Conservation (phyloP, 2,113 vertebrate genomes). For the Triplophysa siluroides region DNA sequence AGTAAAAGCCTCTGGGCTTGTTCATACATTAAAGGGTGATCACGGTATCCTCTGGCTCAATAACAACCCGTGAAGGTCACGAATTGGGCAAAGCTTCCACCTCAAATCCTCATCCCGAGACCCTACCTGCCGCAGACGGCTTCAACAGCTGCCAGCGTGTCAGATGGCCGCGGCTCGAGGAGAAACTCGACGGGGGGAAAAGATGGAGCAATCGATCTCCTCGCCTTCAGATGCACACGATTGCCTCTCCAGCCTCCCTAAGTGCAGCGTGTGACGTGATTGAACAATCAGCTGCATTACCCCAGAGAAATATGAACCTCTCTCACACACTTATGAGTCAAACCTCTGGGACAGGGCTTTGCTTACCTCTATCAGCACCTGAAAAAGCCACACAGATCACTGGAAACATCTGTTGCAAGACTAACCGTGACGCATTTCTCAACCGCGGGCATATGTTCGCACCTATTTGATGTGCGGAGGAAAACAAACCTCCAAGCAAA, state of each 20-base stretch:
- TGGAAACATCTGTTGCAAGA: conserved; percentile 31
- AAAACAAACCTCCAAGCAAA: not conserved
- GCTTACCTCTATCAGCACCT: conserved; percentile 39
- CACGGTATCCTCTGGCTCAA: conserved; percentile 4
- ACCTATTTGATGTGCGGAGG: conserved; percentile 13
- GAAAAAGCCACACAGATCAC: conserved; percentile 30
- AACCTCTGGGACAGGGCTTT: conserved; percentile 24
- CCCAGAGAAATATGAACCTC: conserved; percentile 62
- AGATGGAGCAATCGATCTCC: conserved; percentile 68
- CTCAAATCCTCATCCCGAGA: conserved; percentile 31
- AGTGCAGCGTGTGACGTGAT: conserved; percentile 64
- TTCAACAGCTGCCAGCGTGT: conserved; percentile 43
- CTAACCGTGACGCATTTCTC: conserved; percentile 62
- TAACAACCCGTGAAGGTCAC: conserved; percentile 49
- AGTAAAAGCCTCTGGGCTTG: conserved; percentile 4
- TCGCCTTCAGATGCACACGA: conserved; percentile 66
- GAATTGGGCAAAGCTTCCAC: conserved; percentile 41
- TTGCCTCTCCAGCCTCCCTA: conserved; percentile 64
- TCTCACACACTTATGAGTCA: conserved; percentile 21
- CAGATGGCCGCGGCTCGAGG: conserved; percentile 54
- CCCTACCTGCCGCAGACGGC: conserved; percentile 50
- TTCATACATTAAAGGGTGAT: not conserved
- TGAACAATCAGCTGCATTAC: conserved; percentile 70
- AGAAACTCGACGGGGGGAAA: conserved; percentile 57
- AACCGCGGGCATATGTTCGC: conserved; percentile 22